Conservation (phyloP, 2,888 invertebrate species). For the Parelbella ahira region DNA sequence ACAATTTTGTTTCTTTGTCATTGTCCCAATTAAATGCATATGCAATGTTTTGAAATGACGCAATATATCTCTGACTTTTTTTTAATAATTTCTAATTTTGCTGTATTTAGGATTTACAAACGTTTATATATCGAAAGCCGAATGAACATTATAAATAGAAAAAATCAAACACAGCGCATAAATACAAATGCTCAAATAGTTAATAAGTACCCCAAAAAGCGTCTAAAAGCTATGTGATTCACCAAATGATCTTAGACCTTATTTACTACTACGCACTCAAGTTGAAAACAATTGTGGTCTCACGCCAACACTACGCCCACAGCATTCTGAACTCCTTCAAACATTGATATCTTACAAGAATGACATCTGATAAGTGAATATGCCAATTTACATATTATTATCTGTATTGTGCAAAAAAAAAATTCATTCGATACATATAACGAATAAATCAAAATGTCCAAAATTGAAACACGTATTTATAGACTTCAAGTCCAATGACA, state of each 20-base stretch:
- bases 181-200: too few relatives aligned
- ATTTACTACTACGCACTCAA: slow-evolving; percentile 3
- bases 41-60: slow-evolving; percentile 2
- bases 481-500: too few relatives aligned
- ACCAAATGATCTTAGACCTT: not conserved
- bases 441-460: too few relatives aligned
- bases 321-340: too few relatives aligned
- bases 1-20: not conserved
- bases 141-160: slow-evolving; percentile 1
- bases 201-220: not conserved
- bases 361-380: too few relatives aligned
- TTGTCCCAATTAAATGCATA: slow-evolving; percentile 33
- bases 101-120: slow-evolving; percentile 2
- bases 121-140: not conserved
- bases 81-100: not conserved
- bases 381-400: too few relatives aligned
- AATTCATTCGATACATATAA: too few relatives aligned
- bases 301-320: not conserved
- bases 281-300: slow-evolving; percentile 9
- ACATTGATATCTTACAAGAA: too few relatives aligned
- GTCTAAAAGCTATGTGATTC: not conserved
- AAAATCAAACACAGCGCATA: too few relatives aligned
- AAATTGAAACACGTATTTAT: too few relatives aligned
- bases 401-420: too few relatives aligned
- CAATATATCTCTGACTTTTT: not conserved